Conservation (phyloP, 2,797 vertebrate genomes). For the Platalea minor region DNA sequence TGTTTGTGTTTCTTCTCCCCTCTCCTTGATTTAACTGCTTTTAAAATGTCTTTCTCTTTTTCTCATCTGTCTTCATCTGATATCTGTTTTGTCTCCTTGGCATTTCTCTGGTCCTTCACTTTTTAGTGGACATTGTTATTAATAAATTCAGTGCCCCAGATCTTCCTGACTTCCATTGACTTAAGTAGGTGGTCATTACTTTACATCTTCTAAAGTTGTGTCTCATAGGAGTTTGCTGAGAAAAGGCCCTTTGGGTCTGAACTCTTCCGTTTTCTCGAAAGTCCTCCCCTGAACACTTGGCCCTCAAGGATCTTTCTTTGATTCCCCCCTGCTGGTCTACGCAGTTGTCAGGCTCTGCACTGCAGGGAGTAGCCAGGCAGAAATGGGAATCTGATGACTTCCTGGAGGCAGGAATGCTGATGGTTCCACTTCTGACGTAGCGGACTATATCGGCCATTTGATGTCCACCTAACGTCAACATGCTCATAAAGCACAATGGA, state of each 20-base stretch:
- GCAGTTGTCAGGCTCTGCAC: background rate
- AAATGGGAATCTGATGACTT: background rate
- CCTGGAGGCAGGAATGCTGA: background rate
- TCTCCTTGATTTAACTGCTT: background rate
- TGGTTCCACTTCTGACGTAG: background rate
- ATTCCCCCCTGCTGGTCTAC: background rate
- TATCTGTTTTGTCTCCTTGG: background rate
- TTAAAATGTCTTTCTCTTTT: background rate
- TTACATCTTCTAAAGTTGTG: background rate
- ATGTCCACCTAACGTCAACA: fast-evolving
- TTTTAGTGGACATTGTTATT: background rate
- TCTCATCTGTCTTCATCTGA: background rate
- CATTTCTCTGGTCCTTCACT: background rate
- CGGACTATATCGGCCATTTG: background rate
- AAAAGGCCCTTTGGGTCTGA: background rate
- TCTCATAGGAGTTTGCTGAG: background rate
- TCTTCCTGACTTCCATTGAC: background rate
- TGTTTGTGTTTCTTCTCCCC: background rate
- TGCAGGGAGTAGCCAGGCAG: background rate
- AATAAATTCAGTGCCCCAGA: background rate
- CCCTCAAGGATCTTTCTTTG: background rate
- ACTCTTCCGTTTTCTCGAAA: background rate
- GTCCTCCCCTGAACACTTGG: background rate
- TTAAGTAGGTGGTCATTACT: background rate
- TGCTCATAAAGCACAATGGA: background rate